Evolutionary conservation across 2,113 vertebrate genomes (phyloP).

Genomic region (Trematomus loennbergii): DNA sequence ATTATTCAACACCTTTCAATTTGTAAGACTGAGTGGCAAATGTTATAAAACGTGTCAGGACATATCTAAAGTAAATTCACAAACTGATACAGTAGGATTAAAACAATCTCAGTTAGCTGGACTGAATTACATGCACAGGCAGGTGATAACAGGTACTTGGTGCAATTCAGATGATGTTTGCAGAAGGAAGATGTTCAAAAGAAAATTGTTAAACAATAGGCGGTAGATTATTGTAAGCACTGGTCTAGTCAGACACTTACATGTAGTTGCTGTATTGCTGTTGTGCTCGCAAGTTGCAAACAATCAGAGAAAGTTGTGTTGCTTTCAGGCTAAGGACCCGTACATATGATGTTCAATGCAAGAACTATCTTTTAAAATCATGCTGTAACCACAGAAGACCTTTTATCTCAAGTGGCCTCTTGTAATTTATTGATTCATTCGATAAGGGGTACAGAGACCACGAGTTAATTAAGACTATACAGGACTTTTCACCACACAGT

Average conservation of each 20-base stretch:
- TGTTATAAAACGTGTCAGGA: constrained; percentile 84
- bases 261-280: constrained; percentile 88
- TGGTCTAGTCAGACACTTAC: constrained; percentile 90
- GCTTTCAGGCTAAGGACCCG: constrained; percentile 82
- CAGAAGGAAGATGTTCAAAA: constrained; percentile 83
- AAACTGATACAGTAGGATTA: constrained; percentile 61
- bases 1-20: constrained; percentile 82
- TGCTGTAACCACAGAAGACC: constrained; percentile 84
- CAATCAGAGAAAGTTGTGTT: constrained; percentile 77
- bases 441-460: constrained; percentile 40
- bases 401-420: constrained; percentile 72
- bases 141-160: constrained; percentile 91
- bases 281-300: constrained; percentile 85
- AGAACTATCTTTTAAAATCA: constrained; percentile 81
- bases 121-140: constrained; percentile 72
- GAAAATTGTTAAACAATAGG: constrained; percentile 72
- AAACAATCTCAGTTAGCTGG: constrained; percentile 57
- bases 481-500: constrained; percentile 40
- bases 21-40: constrained; percentile 76
- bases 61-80: constrained; percentile 86
- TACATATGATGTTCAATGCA: constrained; percentile 82
- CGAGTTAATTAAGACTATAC: constrained; percentile 14
- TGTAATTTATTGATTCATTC: constrained; percentile 48
- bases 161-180: constrained; percentile 86
- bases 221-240: constrained; percentile 84